phyloP scores from a whole-genome alignment of 1,140 invertebrate species.

The Drosophila guanche region DNA sequence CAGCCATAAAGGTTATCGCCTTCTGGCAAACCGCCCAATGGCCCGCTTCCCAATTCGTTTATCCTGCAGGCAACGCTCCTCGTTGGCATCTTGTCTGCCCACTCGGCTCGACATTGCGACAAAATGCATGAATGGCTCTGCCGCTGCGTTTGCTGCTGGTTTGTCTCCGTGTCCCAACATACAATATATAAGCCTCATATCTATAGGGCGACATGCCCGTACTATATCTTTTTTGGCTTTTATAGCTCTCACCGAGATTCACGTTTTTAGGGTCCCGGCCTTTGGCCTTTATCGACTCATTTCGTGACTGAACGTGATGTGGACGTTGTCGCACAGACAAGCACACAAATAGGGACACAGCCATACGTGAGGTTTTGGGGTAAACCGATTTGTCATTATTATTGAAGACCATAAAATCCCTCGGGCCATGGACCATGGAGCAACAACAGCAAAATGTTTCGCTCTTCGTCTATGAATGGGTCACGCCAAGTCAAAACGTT shows the following conservation, averaged over 20 bases:
- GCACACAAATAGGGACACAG: background rate
- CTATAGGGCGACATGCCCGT: slow-evolving; percentile 29
- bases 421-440: slow-evolving; percentile 3
- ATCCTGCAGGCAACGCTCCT: too few species aligned
- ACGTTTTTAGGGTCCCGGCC: slow-evolving; percentile 60
- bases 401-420: slow-evolving; percentile 65
- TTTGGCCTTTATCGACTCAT: slow-evolving; percentile 74
- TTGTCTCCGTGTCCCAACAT: background rate
- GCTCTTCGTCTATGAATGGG: slow-evolving; percentile 6
- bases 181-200: slow-evolving; percentile 25
- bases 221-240: slow-evolving; percentile 61
- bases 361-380: slow-evolving; percentile 3
- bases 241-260: slow-evolving; percentile 71
- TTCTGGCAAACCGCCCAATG: background rate
- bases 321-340: slow-evolving; percentile 42
- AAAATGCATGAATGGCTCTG: slow-evolving; percentile 58
- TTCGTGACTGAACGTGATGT: slow-evolving; percentile 68
- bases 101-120: slow-evolving; percentile 43
- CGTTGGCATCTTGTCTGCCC: too few species aligned
- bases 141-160: too few species aligned
- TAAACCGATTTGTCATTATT: slow-evolving; percentile 80
- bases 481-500: slow-evolving; percentile 62
- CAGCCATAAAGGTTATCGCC: slow-evolving; percentile 76
- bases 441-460: slow-evolving; percentile 16
- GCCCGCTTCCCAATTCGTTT: too few species aligned